phyloP scores from a whole-genome alignment of 2,113 vertebrate genomes.

The Trematocara variabile region DNA sequence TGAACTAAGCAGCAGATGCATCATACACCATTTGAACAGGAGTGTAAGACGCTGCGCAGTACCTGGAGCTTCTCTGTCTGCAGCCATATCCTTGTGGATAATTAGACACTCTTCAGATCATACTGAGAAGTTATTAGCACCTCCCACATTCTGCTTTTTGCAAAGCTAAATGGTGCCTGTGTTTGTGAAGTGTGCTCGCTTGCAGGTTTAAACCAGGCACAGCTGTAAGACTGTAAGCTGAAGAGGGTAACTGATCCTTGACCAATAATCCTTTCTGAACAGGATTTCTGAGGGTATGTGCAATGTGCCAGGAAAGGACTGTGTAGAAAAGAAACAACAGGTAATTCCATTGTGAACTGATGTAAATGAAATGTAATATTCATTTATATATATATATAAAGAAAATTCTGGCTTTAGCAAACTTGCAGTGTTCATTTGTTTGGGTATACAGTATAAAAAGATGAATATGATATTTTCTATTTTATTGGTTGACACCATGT shows the following conservation, averaged over 20 bases:
- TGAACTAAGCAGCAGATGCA: background rate
- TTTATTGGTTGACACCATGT: constrained; percentile 65
- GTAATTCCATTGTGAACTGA: constrained; percentile 46
- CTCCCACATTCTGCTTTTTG: background rate
- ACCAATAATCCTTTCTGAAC: background rate
- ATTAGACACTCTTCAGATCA: background rate
- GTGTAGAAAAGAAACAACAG: constrained; percentile 18
- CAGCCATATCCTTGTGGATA: background rate
- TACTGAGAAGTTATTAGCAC: background rate
- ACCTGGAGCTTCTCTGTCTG: constrained; percentile 33
- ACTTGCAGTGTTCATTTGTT: constrained; percentile 62
- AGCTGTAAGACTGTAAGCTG: background rate
- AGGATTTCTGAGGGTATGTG: constrained; percentile 51
- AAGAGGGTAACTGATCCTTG: background rate
- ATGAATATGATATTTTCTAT: constrained; percentile 56
- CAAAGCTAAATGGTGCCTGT: background rate
- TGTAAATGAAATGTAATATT: constrained; percentile 56
- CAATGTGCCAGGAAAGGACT: constrained; percentile 67
- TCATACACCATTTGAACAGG: background rate
- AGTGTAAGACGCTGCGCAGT: background rate
- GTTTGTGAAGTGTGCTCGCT: background rate
- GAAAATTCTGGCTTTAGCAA: constrained; percentile 61
- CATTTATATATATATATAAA: constrained; percentile 68
- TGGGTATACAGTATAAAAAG: constrained; percentile 45
- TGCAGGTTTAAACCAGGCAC: background rate